Percentiles rank a stretch among this genome's conserved stretches.
Conservation (phyloP, 2,113 vertebrate genomes). For the Muscicapa adusta region DNA sequence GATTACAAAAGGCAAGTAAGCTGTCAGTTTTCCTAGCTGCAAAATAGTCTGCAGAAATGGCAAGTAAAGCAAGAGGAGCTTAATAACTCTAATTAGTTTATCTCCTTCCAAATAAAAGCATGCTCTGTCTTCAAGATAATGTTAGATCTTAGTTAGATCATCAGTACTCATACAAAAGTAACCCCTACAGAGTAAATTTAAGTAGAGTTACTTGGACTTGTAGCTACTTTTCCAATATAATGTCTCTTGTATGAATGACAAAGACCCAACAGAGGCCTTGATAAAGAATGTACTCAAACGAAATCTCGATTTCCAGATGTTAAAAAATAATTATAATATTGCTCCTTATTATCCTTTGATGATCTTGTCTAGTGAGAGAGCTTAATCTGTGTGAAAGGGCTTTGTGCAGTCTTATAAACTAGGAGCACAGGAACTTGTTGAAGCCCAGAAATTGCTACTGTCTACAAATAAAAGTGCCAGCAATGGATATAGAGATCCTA, state of each 20-base stretch:
- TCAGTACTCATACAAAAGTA: neutral
- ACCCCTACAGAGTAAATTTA: neutral
- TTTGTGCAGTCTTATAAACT: neutral
- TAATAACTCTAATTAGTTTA: neutral
- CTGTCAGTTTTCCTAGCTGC: neutral
- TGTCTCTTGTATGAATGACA: neutral
- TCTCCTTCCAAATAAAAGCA: neutral
- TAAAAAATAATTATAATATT: neutral
- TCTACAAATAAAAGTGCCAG: neutral
- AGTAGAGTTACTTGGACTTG: neutral
- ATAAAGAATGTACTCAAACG: neutral
- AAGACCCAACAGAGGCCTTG: neutral
- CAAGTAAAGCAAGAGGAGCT: neutral
- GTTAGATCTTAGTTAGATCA: neutral
- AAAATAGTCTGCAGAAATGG: neutral
- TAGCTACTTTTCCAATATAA: neutral
- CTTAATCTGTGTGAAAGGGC: neutral
- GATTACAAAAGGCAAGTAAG: neutral
- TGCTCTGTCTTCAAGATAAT: neutral
- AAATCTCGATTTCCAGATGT: neutral
- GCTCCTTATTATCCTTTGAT: neutral
- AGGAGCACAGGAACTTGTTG: neutral
- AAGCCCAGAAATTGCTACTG: neutral
- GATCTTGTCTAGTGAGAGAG: neutral
- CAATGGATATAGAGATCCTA: neutral